Conservation (phyloP, 2,113 vertebrate species). For the Gobius niger region DNA sequence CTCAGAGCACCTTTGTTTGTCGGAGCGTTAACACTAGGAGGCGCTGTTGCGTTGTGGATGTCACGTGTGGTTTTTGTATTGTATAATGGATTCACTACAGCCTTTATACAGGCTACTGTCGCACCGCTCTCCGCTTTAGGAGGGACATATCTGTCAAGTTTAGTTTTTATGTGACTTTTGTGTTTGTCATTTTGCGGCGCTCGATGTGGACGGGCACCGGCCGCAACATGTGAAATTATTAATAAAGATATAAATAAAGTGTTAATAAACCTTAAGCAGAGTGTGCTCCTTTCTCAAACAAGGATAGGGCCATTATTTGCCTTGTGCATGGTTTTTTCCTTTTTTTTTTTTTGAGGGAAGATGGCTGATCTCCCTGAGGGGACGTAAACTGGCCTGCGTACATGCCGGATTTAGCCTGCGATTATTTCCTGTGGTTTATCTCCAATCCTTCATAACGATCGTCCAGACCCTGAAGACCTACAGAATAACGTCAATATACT, state of each 20-base stretch:
- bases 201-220: constrained; percentile 40
- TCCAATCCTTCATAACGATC: too few species aligned
- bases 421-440: too few species aligned
- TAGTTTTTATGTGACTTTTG: constrained; percentile 50
- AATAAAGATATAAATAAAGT: constrained; percentile 79
- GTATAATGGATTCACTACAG: constrained; percentile 24
- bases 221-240: constrained; percentile 44
- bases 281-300: too few species aligned
- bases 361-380: too few species aligned
- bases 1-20: neutral
- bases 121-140: neutral
- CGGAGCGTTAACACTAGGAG: constrained; percentile 7
- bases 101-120: constrained; percentile 24
- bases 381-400: too few species aligned
- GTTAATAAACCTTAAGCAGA: constrained; percentile 21
- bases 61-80: neutral
- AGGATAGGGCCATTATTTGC: too few species aligned
- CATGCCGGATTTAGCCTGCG: too few species aligned
- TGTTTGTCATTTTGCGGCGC: constrained; percentile 57
- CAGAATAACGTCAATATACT: too few species aligned
- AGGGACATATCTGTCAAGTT: too few species aligned
- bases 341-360: too few species aligned
- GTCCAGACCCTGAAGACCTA: too few species aligned
- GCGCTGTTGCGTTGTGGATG: neutral
- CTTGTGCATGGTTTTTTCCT: too few species aligned